Percentiles rank a stretch among this genome's conserved stretches.
These are phyloP conservation scores for Globia sparganii DNA, from an alignment of 2,888 invertebrate species.

Conservation along the genomic window DNA sequence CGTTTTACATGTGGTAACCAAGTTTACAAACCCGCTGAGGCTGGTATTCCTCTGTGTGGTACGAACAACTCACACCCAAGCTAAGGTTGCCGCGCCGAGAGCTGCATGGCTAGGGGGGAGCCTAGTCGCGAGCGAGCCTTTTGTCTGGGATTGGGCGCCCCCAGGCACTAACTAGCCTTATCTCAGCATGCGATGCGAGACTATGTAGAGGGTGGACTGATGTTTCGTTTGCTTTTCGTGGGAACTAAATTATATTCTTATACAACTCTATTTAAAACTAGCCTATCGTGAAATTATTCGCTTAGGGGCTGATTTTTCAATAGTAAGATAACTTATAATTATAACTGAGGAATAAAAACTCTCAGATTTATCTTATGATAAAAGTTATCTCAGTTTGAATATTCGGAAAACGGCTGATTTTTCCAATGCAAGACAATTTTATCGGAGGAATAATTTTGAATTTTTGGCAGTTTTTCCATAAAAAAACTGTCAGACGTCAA, in stretches of 20 bases:
- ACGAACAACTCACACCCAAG: conserved; percentile 1
- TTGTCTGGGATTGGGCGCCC: background rate
- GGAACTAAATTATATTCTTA: background rate
- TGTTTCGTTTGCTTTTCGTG: background rate
- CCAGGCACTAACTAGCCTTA: background rate
- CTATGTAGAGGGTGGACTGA: background rate
- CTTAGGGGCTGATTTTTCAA: background rate
- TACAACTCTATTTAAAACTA: conserved; percentile 1
- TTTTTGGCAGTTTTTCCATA: too few relatives aligned
- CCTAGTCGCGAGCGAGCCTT: conserved; percentile 7
- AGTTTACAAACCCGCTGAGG: background rate
- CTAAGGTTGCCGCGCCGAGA: conserved; percentile 18
- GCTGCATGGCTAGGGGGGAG: conserved; percentile 12
- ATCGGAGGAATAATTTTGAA: too few relatives aligned
- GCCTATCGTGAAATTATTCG: background rate
- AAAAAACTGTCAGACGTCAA: too few relatives aligned
- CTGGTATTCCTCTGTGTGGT: background rate
- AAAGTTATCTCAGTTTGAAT: background rate
- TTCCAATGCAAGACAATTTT: too few relatives aligned
- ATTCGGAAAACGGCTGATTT: too few relatives aligned
- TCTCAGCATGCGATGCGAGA: background rate
- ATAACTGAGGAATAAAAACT: background rate
- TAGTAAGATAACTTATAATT: background rate
- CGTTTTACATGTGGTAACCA: background rate
- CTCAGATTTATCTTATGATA: background rate